Evolutionary conservation across 2,113 vertebrate species (phyloP), one percentile per base, ranked within the genome.

Genomic region (Eurypyga helias): DNA sequence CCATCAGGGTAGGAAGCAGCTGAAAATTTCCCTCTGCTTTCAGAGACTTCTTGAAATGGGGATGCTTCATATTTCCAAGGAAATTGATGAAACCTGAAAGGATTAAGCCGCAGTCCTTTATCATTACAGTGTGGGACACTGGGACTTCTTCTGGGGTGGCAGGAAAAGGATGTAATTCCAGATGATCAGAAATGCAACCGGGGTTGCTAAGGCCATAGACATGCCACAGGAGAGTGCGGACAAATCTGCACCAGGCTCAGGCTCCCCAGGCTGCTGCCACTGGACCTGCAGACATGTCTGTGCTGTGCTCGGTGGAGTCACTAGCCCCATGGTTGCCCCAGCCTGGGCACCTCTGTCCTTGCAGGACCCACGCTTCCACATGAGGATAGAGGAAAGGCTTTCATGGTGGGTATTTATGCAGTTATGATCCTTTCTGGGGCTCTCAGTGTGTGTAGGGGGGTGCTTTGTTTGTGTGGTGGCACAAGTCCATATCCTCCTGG

Each of bases 371-470:
- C 28, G 5, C 14, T 45, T 69, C 51, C 43, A 46, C 29, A 7
- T 16, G 19, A 77, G 12, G 25, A 6, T 57, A 25, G 36, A 80
- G 36, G 23, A 80, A 25, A 69, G 14, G 25, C 19, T 86, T 83
- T 83, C 29, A 3, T 38, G 16, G 26, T 36, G 54, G 31, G 5
- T 65, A 65, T 25, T 80, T 55, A 28, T 1, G 20, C 19, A 92
- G 34, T 38, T 64, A 11, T 2, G 29, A 85, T 26, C 14, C 29
- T 71, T 60, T 66, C 31, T 41, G 6, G 13, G 29, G 20, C 23
- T 9, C n/a, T 54, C 13, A 0, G 14, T 19, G 4, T 41, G 26
- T 38, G 26, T 41, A 12, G 9, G 4, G 3, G 6, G 7, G 1
- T 85, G 58, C 18, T 43, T 92, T 24, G 11, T 75, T 70, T 71